Base-by-base conservation (phyloP, 92 coral and sea anemone species). In the Ricordea florida region DNA sequence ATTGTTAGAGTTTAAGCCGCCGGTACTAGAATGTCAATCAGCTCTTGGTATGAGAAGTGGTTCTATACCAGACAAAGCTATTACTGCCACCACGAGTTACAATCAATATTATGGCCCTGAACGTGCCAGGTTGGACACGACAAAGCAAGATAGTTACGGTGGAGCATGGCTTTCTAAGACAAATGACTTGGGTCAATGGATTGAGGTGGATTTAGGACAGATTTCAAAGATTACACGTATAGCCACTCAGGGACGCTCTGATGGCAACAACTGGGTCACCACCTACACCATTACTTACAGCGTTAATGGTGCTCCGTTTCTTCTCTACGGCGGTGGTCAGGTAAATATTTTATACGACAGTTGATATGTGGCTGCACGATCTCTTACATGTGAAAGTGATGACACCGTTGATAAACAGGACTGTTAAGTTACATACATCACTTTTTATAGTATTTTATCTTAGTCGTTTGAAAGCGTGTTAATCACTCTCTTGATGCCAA, bases 31-130 rank as follows among this genome's bases (percentile, higher is more conserved):
- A 45, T 65, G 60, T 11, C 25, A 25, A 11, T 66, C 62, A 28
- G 53, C 48, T 44, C 80, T 79, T 70, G 85, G 85, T 29, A 58
- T 79, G 69, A 37, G 40, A 31, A 69, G 24, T 13, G 41, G 57
- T 17, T 10, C 21, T 56, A 57, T 79, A 24, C 78, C 66, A 14
- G 33, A 33, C 26, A 18, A 24, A 18, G 66, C 67, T 11, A 69
- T 79, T 22, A 42, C 69, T 6, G 78, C 85, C 2, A 42, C 83
- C 3, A 22, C 83, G 3, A 32, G 14, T 26, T 21, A 1, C 14
- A 48, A 61, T 46, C 58, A 74, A 30, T 45, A 48, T 13, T 45
- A 16, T 28, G 60, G 60, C 8, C 37, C 74, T 9, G 73, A 46
- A 22, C 48, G 48, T 2, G 81, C 71, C 30, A 30, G 82, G 25